Base-by-base conservation (phyloP, 2,888 invertebrate species). In the Drosophila peninsularis region DNA sequence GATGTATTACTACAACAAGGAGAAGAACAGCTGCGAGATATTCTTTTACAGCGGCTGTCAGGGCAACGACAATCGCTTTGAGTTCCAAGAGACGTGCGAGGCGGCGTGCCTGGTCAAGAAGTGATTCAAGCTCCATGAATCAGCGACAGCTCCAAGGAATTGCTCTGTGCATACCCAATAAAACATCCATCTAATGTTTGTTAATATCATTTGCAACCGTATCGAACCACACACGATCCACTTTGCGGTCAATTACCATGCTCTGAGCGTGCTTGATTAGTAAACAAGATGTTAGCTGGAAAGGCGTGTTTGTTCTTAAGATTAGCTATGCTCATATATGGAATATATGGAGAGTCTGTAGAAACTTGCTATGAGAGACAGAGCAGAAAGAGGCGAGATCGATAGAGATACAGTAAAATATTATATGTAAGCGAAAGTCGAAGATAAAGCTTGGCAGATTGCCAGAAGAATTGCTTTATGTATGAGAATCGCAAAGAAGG, bases 21-120 rank as follows among this genome's bases (percentile, higher is more conserved):
- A 85, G 11, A 85, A 84, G 2, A 89, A 91, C 32, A 47, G 64
- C 14, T 92, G 92, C 47, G 86, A 90, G 47, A 62, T 66, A 21
- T 92, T 92, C 55, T 82, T 75, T 27, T 92, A 81, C 65, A 91
- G 92, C 3, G 92, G 92, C 37, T 92, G 92, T 52, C 75, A 63
- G 5, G 92, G 92, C 41, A 92, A 91, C 50, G 90, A 85, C 30
- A 92, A 92, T 68, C 85, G 87, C 21, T 92, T 90, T 70, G 89
- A 88, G 0, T 83, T 89, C 37, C 66, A 75, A n/a, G 74, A 83
- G 62, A 88, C 88, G 5, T 92, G 91, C 60, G 90, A 91, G 66
- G 76, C 74, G 36, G 83, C 87, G 0, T 91, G 92, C 41, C 54
- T 86, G 10, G 53, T 63, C 21, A 71, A 50, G 30, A 73, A 80